Conservation (phyloP, 2,888 invertebrate genomes). For the Tipula vernalis region DNA sequence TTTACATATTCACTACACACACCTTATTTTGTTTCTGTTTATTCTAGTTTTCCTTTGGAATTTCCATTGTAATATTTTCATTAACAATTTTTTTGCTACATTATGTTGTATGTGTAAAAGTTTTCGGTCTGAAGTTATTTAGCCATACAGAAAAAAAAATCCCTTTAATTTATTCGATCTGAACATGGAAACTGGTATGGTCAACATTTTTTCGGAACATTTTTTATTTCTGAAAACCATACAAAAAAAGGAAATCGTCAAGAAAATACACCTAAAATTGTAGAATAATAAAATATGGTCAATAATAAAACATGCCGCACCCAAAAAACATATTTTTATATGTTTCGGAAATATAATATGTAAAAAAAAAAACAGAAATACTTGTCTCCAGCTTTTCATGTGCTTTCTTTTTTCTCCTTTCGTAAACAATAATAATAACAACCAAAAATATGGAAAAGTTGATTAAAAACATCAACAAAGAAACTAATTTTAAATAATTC, state of each 20-base stretch:
- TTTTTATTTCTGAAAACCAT: neutral
- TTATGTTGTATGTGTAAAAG: neutral
- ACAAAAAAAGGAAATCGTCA: neutral
- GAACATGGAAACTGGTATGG: neutral
- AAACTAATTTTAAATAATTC: neutral
- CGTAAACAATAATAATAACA: neutral
- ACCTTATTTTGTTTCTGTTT: neutral
- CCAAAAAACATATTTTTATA: neutral
- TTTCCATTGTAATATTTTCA: neutral
- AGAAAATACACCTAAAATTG: neutral
- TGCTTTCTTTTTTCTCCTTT: neutral
- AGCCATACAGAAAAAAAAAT: neutral
- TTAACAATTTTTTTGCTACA: neutral
- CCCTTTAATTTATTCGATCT: neutral
- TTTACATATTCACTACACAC: neutral
- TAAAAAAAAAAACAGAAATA: neutral
- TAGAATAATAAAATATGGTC: neutral
- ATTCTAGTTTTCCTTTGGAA: neutral
- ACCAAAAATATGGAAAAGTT: neutral
- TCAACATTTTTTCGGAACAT: neutral
- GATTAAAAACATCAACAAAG: neutral
- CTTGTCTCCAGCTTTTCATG: neutral
- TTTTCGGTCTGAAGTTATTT: neutral
- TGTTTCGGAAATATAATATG: neutral
- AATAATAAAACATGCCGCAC: neutral